Percentiles rank a stretch among this genome's conserved stretches.
These are phyloP conservation scores for Perdita meconis DNA, from an alignment of 2,888 invertebrate species.

Conservation along the genomic window DNA sequence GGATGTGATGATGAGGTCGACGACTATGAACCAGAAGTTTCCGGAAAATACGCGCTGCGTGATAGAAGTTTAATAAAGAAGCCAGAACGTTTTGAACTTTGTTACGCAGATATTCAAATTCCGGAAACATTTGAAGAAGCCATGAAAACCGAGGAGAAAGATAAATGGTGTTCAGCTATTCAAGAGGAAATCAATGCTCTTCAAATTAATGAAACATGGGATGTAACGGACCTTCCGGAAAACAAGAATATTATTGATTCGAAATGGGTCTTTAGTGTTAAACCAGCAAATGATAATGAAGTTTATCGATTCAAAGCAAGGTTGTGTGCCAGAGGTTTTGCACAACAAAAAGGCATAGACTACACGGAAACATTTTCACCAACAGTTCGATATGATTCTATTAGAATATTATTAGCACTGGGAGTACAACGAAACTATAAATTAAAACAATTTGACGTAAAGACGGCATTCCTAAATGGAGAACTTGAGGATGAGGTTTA, in stretches of 20 bases:
- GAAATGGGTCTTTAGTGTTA: conserved; percentile 13
- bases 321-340: conserved; percentile 1
- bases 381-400: conserved; percentile 1
- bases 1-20: too few relatives aligned
- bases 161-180: neutral
- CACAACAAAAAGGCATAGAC: conserved; percentile 5
- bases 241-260: neutral
- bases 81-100: neutral
- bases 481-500: neutral
- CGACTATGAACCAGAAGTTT: too few relatives aligned
- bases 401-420: conserved; percentile 5
- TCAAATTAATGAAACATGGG: neutral
- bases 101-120: neutral
- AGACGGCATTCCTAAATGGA: conserved; percentile 2
- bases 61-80: neutral
- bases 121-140: conserved; percentile 4
- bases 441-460: neutral
- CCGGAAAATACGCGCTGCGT: too few relatives aligned
- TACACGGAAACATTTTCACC: conserved; percentile 6
- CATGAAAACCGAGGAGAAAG: neutral
- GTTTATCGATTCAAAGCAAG: conserved; percentile 5
- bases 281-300: neutral
- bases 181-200: conserved; percentile 2
- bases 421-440: conserved; percentile 4
- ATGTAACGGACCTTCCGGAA: neutral